Conservation (phyloP, 2,113 vertebrate genomes). For the Alectura lathami region DNA sequence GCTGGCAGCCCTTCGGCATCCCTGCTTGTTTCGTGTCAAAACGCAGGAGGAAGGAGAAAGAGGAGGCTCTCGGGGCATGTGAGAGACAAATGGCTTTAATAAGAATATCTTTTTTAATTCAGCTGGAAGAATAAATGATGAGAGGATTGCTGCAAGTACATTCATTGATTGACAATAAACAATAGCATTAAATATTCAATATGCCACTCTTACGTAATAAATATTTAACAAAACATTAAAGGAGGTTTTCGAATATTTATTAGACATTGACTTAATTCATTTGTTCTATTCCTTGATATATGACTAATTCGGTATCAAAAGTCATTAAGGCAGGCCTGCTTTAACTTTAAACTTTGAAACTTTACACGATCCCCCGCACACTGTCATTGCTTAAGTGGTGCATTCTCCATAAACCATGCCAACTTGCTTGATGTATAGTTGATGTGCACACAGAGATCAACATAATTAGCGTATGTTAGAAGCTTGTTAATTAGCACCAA, state of each 20-base stretch:
- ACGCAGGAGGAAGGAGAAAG: not conserved
- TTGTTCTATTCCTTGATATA: constrained; percentile 60
- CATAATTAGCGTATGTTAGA: constrained; percentile 61
- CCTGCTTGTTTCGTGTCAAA: not conserved
- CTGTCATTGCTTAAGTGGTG: not conserved
- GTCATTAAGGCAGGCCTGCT: constrained; percentile 14
- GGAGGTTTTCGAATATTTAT: constrained; percentile 73
- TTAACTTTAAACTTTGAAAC: constrained; percentile 40
- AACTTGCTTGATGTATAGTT: constrained; percentile 32
- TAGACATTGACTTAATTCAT: constrained; percentile 72
- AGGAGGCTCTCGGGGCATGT: not conserved
- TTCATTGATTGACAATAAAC: constrained; percentile 83
- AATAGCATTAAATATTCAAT: constrained; percentile 80
- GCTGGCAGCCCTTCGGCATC: not conserved
- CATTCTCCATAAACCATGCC: constrained; percentile 2
- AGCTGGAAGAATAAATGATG: constrained; percentile 27
- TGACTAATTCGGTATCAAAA: constrained; percentile 61
- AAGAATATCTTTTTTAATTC: constrained; percentile 54
- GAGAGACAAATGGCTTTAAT: constrained; percentile 59
- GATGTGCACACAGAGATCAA: constrained; percentile 41
- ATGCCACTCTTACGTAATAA: constrained; percentile 76
- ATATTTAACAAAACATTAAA: constrained; percentile 82
- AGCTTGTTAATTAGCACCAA: constrained; percentile 50
- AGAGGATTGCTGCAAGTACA: not conserved
- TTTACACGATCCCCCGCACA: not conserved